phyloP scores from a whole-genome alignment of 2,888 invertebrate species.

The Hemistola chrysoprasaria region DNA sequence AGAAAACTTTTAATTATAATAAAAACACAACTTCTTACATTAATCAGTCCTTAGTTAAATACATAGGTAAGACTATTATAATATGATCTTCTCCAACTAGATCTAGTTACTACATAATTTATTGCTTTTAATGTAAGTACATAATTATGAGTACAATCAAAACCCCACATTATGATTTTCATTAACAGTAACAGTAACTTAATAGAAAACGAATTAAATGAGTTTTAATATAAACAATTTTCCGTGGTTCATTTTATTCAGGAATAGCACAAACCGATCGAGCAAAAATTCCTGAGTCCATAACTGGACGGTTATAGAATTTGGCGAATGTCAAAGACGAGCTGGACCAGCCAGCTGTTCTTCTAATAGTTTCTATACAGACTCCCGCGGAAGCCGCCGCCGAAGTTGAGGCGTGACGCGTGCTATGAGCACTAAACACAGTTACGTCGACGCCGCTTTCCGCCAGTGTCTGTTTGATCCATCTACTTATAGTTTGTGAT shows the following conservation, averaged over 20 bases:
- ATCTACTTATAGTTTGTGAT: conserved; percentile 6
- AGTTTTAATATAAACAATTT: too few species aligned
- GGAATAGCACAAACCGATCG: conserved; percentile 6
- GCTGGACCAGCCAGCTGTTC: conserved; percentile 21
- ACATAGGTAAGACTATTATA: too few species aligned
- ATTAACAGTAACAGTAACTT: too few species aligned
- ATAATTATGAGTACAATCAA: too few species aligned
- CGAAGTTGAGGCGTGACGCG: conserved; percentile 4
- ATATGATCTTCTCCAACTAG: too few species aligned
- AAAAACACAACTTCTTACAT: too few species aligned
- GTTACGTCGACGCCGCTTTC: conserved; percentile 1
- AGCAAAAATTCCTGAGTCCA: conserved; percentile 7
- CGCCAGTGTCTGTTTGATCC: conserved; percentile 2
- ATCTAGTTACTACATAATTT: too few species aligned
- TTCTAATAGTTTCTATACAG: conserved; percentile 15
- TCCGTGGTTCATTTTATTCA: not conserved
- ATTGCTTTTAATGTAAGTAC: too few species aligned
- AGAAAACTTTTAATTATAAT: too few species aligned
- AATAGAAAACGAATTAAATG: too few species aligned
- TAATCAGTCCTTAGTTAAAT: too few species aligned
- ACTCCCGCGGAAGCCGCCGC: conserved; percentile 16
- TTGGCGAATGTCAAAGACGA: conserved; percentile 14
- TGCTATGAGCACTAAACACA: conserved; percentile 4
- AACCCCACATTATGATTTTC: too few species aligned
- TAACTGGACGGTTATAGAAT: conserved; percentile 15